phyloP scores from a whole-genome alignment of 2,888 invertebrate genomes.

The Tubulanus polymorphus region DNA sequence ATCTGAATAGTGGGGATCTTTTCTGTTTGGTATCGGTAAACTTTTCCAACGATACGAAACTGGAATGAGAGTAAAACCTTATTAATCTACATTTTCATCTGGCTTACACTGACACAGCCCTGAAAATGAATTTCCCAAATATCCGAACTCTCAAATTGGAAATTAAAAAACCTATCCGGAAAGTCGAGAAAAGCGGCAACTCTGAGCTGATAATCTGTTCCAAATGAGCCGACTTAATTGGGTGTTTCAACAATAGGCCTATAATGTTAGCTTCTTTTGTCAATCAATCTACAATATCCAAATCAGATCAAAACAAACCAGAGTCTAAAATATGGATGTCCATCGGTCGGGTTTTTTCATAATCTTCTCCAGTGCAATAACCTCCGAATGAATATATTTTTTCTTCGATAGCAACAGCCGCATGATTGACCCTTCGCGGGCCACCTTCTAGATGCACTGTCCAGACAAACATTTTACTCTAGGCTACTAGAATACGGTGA shows the following conservation, averaged over 20 bases:
- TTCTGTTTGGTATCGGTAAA: conserved; percentile 55
- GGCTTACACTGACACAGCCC: too few species aligned
- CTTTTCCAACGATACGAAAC: conserved; percentile 56
- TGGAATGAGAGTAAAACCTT: conserved; percentile 30
- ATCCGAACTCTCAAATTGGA: too few species aligned
- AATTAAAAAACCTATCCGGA: too few species aligned
- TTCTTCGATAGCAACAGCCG: conserved; percentile 72
- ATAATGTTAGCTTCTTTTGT: too few species aligned
- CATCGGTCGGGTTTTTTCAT: conserved; percentile 62
- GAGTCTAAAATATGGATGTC: conserved; percentile 83
- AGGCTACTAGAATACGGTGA: too few species aligned
- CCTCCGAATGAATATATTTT: conserved; percentile 85
- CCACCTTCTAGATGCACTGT: conserved; percentile 82
- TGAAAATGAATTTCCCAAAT: neutral
- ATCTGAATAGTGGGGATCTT: conserved; percentile 56
- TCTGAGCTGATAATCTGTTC: neutral
- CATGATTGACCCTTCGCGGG: conserved; percentile 87
- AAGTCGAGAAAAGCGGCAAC: too few species aligned
- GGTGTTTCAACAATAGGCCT: too few species aligned
- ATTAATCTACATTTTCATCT: too few species aligned
- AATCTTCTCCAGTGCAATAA: conserved; percentile 81
- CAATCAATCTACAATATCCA: too few species aligned
- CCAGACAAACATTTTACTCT: conserved; percentile 59
- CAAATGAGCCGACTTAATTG: too few species aligned
- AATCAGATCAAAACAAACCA: too few species aligned